Base-by-base conservation (phyloP, 2,797 vertebrate species). In the Danio choprae region DNA sequence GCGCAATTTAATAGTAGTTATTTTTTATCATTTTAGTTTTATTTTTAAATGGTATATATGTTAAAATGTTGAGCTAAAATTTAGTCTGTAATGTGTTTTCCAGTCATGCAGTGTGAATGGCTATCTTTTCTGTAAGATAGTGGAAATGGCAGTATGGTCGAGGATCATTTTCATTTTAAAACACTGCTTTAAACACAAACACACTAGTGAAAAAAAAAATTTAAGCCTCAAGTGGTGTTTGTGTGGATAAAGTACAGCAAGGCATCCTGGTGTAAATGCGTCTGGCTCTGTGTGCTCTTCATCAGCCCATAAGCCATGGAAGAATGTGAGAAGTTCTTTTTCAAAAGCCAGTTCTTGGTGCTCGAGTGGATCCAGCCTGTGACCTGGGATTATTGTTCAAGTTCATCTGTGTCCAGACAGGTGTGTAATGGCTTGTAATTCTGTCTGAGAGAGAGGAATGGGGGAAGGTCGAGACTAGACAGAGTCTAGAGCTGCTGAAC, bases 331-430 rank as follows among this genome's bases (percentile, higher is more conserved):
- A 82, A 77, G 81, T 82, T 62, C 29, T 29, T 41, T 67, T 59
- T 69, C 62, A 81, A 74, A 82, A 83, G 72, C 74, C 63, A 53
- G 71, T 71, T 78, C 67, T 41, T 65, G 80, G 58, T 50, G 76
- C 75, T 75, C 59, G 55, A 75, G 62, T 82, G 67, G 62, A 56
- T 53, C 60, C 22, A 73, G 77, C 60, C 67, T 77, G 58, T 81
- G 78, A 79, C 81, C 82, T 83, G 78, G 76, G 72, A 84, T 74
- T 71, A 81, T 63, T 82, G 84, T 85, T 81, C 78, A 84, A 84
- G 82, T 84, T 87, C 86, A 87, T 74, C 58, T 41, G 78, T 81
- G 77, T 85, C 82, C 83, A 85, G 81, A 84, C 84, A 83, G 82
- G 84, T 83, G 67, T 85, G 85, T 84, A 83, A 81, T 79, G 83